These are phyloP conservation scores for Drosophila mimica DNA, from an alignment of 2,888 invertebrate species.

Conservation along the genomic window DNA sequence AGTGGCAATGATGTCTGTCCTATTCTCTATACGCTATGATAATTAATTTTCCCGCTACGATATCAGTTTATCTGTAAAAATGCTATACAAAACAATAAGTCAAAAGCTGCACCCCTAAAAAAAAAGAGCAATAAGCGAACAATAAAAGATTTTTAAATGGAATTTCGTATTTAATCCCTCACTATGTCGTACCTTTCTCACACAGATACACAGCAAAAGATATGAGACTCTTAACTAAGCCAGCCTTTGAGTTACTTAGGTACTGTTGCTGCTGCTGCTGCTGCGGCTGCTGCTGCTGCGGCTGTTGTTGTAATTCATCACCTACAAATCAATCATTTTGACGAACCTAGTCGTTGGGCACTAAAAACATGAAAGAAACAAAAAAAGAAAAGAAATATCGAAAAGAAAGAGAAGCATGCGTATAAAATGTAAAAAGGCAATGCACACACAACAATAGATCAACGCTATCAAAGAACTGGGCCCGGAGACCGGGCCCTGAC, in stretches of 20 bases:
- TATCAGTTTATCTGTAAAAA: conserved; percentile 74
- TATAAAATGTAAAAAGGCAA: conserved; percentile 72
- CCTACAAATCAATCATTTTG: conserved; percentile 84
- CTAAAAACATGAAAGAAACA: conserved; percentile 52
- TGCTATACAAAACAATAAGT: conserved; percentile 39
- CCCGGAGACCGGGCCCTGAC: conserved; percentile 24
- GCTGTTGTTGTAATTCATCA: conserved; percentile 83
- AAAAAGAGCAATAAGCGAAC: conserved; percentile 73
- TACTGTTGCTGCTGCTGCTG: conserved; percentile 25
- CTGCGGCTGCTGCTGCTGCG: conserved; percentile 17
- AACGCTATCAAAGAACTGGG: conserved; percentile 68
- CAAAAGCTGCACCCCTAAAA: conserved; percentile 70
- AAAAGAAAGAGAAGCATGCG: conserved; percentile 46
- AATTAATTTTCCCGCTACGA: conserved; percentile 74
- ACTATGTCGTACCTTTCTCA: conserved; percentile 74
- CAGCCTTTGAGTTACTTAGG: conserved; percentile 48
- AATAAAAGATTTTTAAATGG: conserved; percentile 78
- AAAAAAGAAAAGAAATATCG: conserved; percentile 22
- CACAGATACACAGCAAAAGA: conserved; percentile 32
- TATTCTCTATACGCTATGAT: conserved; percentile 52
- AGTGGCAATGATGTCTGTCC: conserved; percentile 27
- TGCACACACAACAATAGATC: conserved; percentile 73
- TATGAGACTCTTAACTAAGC: conserved; percentile 71
- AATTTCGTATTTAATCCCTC: conserved; percentile 78
- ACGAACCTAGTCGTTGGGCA: conserved; percentile 78